Evolutionary conservation across 2,113 vertebrate genomes (phyloP), one percentile per base, ranked within the genome.

Genomic region (Gulo gulo): DNA sequence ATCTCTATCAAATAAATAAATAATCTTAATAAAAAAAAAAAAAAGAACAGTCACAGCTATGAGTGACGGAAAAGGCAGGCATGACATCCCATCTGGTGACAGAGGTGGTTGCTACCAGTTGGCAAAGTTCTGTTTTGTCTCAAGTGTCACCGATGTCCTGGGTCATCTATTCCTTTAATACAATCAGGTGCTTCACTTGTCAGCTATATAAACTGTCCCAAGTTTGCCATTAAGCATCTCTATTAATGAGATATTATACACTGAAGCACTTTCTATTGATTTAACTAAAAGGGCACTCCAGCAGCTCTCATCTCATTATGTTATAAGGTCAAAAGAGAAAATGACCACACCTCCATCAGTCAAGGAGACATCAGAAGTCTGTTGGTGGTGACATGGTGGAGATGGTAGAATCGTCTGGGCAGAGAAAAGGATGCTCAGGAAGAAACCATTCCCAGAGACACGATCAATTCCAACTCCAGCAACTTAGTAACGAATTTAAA

Each of bases 231-330:
- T 79, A 98, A 31, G 52, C 59, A n/a, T 57, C 80, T 95, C 61
- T 57, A 88, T 65, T 98, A 97, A 97, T 45, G 86, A 88, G 81
- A 55, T 97, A 57, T 12, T 71, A 88, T 50, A 96, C 71, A 96
- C 52, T 84, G 79, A 96, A 98, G 73, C 87, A 94, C 74, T 97
- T 29, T 12, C 94, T 91, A 97, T 82, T 97, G 97, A 95, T 90
- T 94, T 97, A 79, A 71, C 85, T 88, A 14, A 97, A 98, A 97
- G 94, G 76, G 79, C 83, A 90, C 74, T 89, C 91, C 34, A 80
- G 83, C 1, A 0, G 29, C 76, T 83, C 97, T 94, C 93, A 95
- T 83, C 97, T 94, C 93, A 95, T 92, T 74, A 97, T 88, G 87
- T 93, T 88, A 69, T 81, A 97, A 95, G 83, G 52, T 93, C 89